These are phyloP conservation scores for Synanthedon myopaeformis DNA, from an alignment of 2,888 invertebrate genomes.

Conservation along the genomic window DNA sequence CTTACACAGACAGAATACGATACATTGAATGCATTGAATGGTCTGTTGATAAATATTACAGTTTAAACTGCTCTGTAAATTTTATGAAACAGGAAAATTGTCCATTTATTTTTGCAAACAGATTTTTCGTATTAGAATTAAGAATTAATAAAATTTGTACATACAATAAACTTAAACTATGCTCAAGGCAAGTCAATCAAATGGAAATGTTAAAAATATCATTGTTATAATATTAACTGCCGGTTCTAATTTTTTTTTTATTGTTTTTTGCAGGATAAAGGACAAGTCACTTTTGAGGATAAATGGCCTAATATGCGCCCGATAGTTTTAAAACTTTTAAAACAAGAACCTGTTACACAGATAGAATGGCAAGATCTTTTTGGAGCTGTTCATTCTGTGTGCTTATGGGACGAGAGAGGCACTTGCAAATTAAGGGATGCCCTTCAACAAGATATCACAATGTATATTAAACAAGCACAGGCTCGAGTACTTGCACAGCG, in stretches of 20 bases:
- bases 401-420: constrained; percentile 97
- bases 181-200: too few species aligned
- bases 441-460: constrained; percentile 91
- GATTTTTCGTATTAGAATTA: too few species aligned
- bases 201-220: too few species aligned
- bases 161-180: too few species aligned
- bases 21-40: too few species aligned
- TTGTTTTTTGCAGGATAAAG: constrained; percentile 79
- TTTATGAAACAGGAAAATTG: too few species aligned
- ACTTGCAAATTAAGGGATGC: constrained; percentile 88
- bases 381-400: constrained; percentile 94
- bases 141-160: too few species aligned
- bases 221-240: background rate
- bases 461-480: constrained; percentile 94
- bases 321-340: constrained; percentile 91
- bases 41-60: too few species aligned
- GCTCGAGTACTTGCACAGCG: constrained; percentile 88
- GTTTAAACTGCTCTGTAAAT: too few species aligned
- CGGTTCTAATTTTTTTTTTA: background rate
- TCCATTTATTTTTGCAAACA: too few species aligned
- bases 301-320: constrained; percentile 97
- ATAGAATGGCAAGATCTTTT: constrained; percentile 98
- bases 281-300: constrained; percentile 90
- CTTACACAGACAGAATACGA: too few species aligned
- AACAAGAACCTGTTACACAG: constrained; percentile 94